Evolutionary conservation across 2,113 vertebrate species (phyloP), one percentile per base, ranked within the genome.

Genomic region (Girardinichthys multiradiatus): DNA sequence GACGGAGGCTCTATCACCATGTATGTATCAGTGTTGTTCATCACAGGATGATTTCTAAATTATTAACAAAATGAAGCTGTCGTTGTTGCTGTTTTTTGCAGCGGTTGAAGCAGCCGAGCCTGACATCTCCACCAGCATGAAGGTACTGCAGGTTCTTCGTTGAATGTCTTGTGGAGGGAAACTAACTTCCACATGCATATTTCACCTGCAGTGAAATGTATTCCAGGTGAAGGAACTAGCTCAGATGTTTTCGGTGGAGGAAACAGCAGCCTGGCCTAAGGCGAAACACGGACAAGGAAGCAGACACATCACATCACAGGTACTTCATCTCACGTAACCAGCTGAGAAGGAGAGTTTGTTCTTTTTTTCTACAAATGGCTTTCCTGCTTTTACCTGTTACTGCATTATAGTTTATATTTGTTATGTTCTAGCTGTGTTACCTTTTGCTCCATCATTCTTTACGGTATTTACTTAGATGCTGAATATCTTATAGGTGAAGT

Each of bases 151-250:
- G 30, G 21, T 29, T 51, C 30, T 54, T 35, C 4, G 11, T 3
- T 12, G 24, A n/a, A 13, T 33, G 21, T 37, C 21, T 12, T 63
- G 21, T n/a, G 10, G 14, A 5, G 11, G 3, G 21, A 15, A 59
- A 59, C 26, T 13, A 29, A 21, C 48, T 51, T 24, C 21, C 48
- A 51, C 48, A 24, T 51, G 17, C 21, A 51, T 51, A n/a, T 45
- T 48, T 8, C 0, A 35, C 12, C 17, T 6, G 61, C 21, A 21
- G 8, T 33, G 10, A 4, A 35, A 39, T n/a, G 7, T 66, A 64
- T 51, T 51, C 28, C 68, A 76, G 79, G 63, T 71, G 37, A 81
- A 71, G 29, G 63, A 68, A 24, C 30, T 74, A 2, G 3, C 51
- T n/a, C 26, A 0, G 37, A 80, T 35, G 30, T 64, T 64, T 76